Evolutionary conservation across 1,140 invertebrate genomes (phyloP).

Genomic region (Laodelphax striatellus): DNA sequence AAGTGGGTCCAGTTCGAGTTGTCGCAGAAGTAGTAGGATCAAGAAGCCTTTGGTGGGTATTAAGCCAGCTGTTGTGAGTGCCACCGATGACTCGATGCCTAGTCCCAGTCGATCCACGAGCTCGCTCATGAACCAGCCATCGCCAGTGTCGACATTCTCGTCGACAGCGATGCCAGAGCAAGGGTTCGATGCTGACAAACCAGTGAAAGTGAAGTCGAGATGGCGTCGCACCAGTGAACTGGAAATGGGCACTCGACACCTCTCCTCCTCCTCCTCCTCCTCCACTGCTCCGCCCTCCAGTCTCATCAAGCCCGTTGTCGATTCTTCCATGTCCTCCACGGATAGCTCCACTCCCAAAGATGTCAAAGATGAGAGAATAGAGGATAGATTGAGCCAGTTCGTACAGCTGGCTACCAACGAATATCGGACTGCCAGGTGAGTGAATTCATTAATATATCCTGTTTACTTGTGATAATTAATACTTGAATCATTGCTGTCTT

Average conservation of each 20-base stretch:
- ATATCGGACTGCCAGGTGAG: constrained; percentile 33
- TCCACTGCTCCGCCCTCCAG: not conserved
- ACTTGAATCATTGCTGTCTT: no score
- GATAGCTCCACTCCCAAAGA: not conserved
- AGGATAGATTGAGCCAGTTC: constrained; percentile 5
- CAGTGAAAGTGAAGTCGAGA: constrained; percentile 74
- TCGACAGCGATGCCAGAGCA: not conserved
- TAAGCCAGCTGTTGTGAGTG: not conserved
- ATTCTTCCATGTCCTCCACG: not conserved
- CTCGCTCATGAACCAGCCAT: not conserved
- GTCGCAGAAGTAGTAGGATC: constrained; percentile 36
- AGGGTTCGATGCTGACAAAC: constrained; percentile 41
- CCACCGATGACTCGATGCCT: not conserved
- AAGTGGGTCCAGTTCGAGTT: constrained; percentile 32
- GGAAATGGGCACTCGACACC: constrained; percentile 46
- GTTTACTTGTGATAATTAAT: no score
- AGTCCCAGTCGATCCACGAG: not conserved
- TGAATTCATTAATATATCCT: no score
- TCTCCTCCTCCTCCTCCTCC: not conserved
- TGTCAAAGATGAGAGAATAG: constrained; percentile 11
- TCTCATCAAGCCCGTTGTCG: constrained; percentile 25
- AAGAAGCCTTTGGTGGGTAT: not conserved
- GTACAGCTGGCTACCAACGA: constrained; percentile 32
- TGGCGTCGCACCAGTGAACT: constrained; percentile 74
- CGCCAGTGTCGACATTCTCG: not conserved